phyloP scores from a whole-genome alignment of 2,888 invertebrate species.

The Platycnemis pennipes region DNA sequence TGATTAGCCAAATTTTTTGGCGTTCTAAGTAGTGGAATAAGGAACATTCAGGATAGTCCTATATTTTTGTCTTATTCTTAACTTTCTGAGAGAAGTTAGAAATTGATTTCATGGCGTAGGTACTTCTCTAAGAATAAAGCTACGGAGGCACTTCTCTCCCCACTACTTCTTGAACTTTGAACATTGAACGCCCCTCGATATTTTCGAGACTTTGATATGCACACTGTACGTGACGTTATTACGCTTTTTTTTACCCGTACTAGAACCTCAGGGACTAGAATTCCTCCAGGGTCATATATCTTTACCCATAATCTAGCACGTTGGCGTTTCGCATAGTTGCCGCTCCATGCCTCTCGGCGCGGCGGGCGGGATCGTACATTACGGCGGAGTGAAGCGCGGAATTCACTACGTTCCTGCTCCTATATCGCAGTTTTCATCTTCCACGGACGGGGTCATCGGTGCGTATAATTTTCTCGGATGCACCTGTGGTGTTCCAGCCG shows the following conservation, averaged over 20 bases:
- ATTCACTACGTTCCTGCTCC: neutral
- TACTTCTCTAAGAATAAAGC: too few relatives aligned
- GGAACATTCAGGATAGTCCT: too few relatives aligned
- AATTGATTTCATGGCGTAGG: too few relatives aligned
- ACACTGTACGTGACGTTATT: neutral
- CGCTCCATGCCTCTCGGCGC: neutral
- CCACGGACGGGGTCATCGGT: neutral
- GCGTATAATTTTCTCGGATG: conserved; percentile 32
- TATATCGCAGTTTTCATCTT: conserved; percentile 24
- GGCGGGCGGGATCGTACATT: neutral
- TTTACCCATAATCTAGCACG: neutral
- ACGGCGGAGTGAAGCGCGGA: neutral
- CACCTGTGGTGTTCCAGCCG: conserved; percentile 25
- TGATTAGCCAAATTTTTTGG: too few relatives aligned
- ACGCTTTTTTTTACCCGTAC: neutral
- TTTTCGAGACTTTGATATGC: neutral
- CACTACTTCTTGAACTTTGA: too few relatives aligned
- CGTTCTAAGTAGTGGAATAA: too few relatives aligned
- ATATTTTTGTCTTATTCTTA: too few relatives aligned
- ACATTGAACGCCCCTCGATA: neutral
- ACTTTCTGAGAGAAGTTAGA: too few relatives aligned
- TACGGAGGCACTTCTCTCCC: too few relatives aligned
- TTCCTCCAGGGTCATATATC: neutral
- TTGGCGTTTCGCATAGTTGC: neutral
- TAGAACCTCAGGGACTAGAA: neutral